A percentile compares a stretch with the other conserved stretches of the same genome.
These are phyloP conservation scores for Myotis daubentonii DNA, from an alignment of 2,797 vertebrate species.

Conservation along the genomic window DNA sequence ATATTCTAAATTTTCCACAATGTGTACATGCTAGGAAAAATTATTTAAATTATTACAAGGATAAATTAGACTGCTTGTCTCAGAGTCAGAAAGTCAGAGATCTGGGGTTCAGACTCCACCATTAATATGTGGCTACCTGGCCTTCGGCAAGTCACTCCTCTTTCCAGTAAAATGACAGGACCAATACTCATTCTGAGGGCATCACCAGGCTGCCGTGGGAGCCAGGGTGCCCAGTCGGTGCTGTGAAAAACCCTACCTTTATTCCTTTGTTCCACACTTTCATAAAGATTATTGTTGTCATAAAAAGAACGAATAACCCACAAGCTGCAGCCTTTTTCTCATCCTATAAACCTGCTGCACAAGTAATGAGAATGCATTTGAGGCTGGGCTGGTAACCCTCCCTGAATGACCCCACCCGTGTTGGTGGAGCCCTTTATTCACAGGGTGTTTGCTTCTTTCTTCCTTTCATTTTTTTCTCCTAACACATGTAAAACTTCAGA, in stretches of 20 bases:
- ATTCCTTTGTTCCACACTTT: background rate
- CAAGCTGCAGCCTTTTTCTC: background rate
- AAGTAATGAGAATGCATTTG: constrained; percentile 25
- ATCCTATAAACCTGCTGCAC: background rate
- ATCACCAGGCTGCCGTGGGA: background rate
- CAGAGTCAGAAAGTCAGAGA: background rate
- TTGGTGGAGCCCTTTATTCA: background rate
- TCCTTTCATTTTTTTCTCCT: background rate
- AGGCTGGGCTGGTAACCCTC: background rate
- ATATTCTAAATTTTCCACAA: constrained; percentile 18
- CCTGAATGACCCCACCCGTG: background rate
- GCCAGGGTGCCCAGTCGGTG: background rate
- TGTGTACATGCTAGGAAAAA: background rate
- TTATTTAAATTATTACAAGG: background rate
- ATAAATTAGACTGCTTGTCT: background rate
- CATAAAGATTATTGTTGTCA: constrained; percentile 12
- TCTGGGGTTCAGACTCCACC: background rate
- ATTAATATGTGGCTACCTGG: background rate
- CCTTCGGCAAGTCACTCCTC: background rate
- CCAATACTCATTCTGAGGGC: background rate
- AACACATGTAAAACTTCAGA: constrained; percentile 56
- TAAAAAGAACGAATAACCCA: constrained; percentile 22
- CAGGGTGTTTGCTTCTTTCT: background rate
- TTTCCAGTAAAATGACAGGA: background rate
- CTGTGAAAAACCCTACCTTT: background rate